Evolutionary conservation across 1,140 invertebrate species (phyloP).

Genomic region (Anoplolepis gracilipes): DNA sequence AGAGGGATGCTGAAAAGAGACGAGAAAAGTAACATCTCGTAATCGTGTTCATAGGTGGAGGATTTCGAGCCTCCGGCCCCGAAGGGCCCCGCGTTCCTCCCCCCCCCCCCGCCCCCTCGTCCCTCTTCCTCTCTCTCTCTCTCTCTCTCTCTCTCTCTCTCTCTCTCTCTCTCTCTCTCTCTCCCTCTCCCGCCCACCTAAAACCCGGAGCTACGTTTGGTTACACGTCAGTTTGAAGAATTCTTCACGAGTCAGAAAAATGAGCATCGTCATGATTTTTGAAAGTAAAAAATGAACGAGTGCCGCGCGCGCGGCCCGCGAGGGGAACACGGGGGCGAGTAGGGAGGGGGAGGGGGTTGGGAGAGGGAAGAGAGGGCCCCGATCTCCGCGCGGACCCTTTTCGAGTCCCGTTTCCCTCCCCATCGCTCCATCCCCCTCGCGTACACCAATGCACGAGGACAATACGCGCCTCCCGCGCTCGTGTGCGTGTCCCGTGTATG

Average conservation of each 20-base stretch:
- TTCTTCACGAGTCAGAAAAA: slow-evolving; percentile 86
- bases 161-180: background rate
- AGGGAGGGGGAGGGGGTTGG: slow-evolving; percentile 52
- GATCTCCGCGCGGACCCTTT: slow-evolving; percentile 43
- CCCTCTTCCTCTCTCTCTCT: background rate
- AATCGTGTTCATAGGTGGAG: slow-evolving; percentile 73
- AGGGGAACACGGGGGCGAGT: slow-evolving; percentile 43
- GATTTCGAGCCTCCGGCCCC: slow-evolving; percentile 69
- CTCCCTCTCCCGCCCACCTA: slow-evolving; percentile 57
- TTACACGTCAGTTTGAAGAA: slow-evolving; percentile 86
- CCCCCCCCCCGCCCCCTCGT: background rate
- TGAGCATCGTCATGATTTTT: slow-evolving; percentile 87
- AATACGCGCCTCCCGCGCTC: background rate
- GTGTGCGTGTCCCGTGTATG: background rate
- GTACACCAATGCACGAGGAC: background rate
- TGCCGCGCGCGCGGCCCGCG: slow-evolving; percentile 55
- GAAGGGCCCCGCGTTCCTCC: slow-evolving; percentile 18
- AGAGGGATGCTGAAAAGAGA: slow-evolving; percentile 60
- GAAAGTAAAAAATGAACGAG: slow-evolving; percentile 86
- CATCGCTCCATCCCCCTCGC: slow-evolving; percentile 2
- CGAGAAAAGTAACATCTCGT: slow-evolving; percentile 63
- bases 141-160: background rate
- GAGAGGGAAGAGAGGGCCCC: slow-evolving; percentile 57
- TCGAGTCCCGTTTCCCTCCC: slow-evolving; percentile 25
- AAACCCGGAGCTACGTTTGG: slow-evolving; percentile 80